Evolutionary conservation across 2,888 invertebrate species (phyloP).

Genomic region (Chrysotoxum bicinctum): DNA sequence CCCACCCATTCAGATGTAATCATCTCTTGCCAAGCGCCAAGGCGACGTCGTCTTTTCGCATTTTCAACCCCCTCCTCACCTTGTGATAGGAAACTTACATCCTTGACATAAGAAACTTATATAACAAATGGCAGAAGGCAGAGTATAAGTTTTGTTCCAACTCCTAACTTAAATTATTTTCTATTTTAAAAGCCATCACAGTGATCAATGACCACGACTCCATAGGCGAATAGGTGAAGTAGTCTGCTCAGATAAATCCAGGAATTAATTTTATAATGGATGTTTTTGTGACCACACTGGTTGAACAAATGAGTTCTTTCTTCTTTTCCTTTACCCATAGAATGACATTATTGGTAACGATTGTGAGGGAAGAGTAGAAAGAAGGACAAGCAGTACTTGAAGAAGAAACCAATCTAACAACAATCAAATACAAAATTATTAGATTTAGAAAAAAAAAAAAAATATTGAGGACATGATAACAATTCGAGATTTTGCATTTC

Average conservation of each 20-base stretch:
- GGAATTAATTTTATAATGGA: not conserved
- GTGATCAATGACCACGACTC: not conserved
- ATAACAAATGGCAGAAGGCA: constrained; percentile 50
- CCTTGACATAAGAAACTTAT: constrained; percentile 68
- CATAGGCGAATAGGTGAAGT: not conserved
- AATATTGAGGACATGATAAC: not conserved
- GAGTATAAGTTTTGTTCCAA: constrained; percentile 1
- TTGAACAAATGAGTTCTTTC: not conserved
- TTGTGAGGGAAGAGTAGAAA: not conserved
- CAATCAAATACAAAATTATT: constrained; percentile 10
- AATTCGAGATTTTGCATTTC: constrained; percentile 16
- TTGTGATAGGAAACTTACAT: constrained; percentile 27
- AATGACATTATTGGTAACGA: not conserved
- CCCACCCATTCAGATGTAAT: constrained; percentile 17
- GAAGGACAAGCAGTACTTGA: not conserved
- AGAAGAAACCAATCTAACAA: not conserved
- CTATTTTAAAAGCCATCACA: not conserved
- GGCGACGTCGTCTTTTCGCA: constrained; percentile 38
- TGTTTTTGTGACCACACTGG: constrained; percentile 24
- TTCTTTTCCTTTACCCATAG: not conserved
- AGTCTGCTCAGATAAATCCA: not conserved
- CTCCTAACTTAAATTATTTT: not conserved
- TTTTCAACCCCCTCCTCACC: constrained; percentile 1
- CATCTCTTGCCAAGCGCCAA: constrained; percentile 32
- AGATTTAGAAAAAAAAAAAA: not conserved